Base-by-base conservation (phyloP, 2,888 invertebrate species). In the Ectemnius continuus region DNA sequence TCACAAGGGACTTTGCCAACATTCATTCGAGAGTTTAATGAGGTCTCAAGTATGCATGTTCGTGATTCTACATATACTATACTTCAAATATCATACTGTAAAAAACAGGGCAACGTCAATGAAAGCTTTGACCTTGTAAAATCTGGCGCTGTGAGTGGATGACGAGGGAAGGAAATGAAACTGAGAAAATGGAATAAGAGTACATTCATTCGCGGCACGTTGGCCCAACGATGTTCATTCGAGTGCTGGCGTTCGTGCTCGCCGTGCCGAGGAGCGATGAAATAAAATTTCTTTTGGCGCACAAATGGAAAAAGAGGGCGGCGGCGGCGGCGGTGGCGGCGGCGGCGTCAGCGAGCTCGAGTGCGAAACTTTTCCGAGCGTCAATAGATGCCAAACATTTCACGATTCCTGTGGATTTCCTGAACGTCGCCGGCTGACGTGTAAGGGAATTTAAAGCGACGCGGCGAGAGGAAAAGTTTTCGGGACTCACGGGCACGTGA, bases 401-500 rank as follows among this genome's bases (percentile, higher is more conserved):
- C 52, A 52, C 52, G 52, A 52, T 52, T 52, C 52, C 16, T 14
- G 45, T 46, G 45, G 46, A 26, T 23, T 45, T 45, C 46, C 36
- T 14, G 20, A 63, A 18, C 16, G 13, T 23, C 11, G 52, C 46
- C 48, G 52, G 16, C 11, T 18, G 58, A 28, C 61, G 52, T n/a
- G 26, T 26, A 57, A 16, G 23, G 45, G 36, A 69, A 62, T 66
- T 62, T 57, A 67, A 61, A 48, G 36, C 60, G 46, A 18, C 36
- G 36, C 23, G 45, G 28, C 8, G 23, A 60, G 57, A 20, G 46
- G 14, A 63, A 18, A 70, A 76, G 74, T 63, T 73, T 61, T 71
- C 58, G 63, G 45, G 14, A 23, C 5, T 47, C 64, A 56, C 56
- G 58, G 47, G 18, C 61, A 76, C 70, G 76, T 56, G 76, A 67